phyloP scores from a whole-genome alignment of 2,113 vertebrate genomes.

The Glaucidium brasilianum region DNA sequence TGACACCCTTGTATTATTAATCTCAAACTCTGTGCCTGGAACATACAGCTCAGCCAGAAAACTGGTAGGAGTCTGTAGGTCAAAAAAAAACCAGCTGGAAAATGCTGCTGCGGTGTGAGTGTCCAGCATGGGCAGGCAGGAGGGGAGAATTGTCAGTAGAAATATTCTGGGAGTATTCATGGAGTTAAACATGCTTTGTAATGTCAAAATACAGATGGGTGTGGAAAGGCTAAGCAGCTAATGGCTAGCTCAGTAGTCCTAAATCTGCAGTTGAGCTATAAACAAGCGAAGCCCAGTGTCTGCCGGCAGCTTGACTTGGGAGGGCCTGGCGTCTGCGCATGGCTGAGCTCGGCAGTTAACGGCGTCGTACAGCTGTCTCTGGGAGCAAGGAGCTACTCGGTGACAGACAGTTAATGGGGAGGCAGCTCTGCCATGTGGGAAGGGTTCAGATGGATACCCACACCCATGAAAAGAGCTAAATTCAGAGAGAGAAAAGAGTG shows the following conservation, averaged over 20 bases:
- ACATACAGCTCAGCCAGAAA: not conserved
- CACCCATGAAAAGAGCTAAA: not conserved
- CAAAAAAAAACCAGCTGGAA: not conserved
- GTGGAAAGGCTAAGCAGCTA: slow-evolving; percentile 5
- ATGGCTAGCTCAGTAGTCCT: not conserved
- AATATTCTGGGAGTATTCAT: slow-evolving; percentile 1
- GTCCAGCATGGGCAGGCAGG: not conserved
- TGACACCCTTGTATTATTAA: not conserved
- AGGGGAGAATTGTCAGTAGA: not conserved
- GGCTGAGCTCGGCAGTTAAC: slow-evolving; percentile 1
- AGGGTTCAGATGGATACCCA: slow-evolving; percentile 8
- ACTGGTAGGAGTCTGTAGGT: not conserved
- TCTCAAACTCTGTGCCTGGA: not conserved
- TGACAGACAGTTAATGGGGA: slow-evolving; percentile 4
- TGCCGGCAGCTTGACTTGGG: slow-evolving; percentile 15
- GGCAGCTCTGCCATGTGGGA: slow-evolving; percentile 24
- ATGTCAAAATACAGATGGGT: slow-evolving; percentile 21
- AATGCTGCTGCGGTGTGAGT: not conserved
- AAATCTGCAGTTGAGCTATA: slow-evolving; percentile 18
- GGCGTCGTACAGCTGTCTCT: not conserved
- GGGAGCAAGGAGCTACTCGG: not conserved
- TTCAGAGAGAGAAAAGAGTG: not conserved
- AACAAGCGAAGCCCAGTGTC: not conserved
- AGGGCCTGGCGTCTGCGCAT: not conserved
- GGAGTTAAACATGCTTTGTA: slow-evolving; percentile 1